phyloP scores from a whole-genome alignment of 2,797 vertebrate genomes.

The Premnoplex brunnescens region DNA sequence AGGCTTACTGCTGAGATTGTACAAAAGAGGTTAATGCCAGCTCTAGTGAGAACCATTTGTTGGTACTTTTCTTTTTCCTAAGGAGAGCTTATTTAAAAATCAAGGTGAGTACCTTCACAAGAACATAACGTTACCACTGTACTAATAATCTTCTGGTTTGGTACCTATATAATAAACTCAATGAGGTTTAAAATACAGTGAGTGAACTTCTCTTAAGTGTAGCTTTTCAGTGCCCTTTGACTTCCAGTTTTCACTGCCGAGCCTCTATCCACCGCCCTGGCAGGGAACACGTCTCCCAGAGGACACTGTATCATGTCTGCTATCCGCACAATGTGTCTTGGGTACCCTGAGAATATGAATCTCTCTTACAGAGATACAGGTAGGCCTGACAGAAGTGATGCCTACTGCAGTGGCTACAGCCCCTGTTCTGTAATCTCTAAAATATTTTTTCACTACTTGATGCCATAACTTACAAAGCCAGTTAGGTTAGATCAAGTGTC shows the following conservation, averaged over 20 bases:
- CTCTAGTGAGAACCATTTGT: not conserved
- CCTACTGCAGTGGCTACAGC: not conserved
- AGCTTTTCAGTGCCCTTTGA: not conserved
- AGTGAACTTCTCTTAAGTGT: not conserved
- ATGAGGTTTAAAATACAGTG: not conserved
- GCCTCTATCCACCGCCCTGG: not conserved
- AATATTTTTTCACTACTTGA: not conserved
- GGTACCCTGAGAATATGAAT: not conserved
- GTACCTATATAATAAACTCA: not conserved
- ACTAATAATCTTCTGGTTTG: not conserved
- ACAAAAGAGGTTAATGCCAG: not conserved
- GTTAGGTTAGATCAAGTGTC: not conserved
- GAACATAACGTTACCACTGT: not conserved
- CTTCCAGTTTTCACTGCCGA: fast-evolving
- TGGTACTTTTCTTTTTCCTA: conserved; percentile 22
- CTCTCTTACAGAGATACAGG: fast-evolving
- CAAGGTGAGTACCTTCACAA: conserved; percentile 15
- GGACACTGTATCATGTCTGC: not conserved
- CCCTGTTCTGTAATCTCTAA: not conserved
- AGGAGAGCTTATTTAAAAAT: conserved; percentile 48
- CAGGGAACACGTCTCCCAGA: not conserved
- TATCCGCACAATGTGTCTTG: not conserved
- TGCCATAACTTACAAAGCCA: not conserved
- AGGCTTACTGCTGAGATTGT: not conserved
- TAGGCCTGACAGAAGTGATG: not conserved